A percentile compares a stretch with the other conserved stretches of the same genome.
Conservation (phyloP, 2,888 invertebrate species). For the Julus scandinavius region DNA sequence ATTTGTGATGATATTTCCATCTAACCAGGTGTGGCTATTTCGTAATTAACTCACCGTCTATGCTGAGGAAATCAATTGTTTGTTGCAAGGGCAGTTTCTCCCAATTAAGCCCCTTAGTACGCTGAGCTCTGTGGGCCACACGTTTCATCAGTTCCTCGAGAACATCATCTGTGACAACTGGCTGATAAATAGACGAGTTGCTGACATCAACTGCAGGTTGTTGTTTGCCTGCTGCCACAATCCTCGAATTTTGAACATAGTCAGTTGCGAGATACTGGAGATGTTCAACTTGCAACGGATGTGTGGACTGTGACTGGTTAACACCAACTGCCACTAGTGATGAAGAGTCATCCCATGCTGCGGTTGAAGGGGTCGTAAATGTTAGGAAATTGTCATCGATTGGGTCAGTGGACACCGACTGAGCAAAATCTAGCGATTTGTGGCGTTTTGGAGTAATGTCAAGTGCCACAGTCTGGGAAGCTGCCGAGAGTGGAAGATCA, state of each 20-base stretch:
- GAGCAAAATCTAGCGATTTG: constrained; percentile 52
- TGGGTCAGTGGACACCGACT: not conserved
- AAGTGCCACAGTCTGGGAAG: not conserved
- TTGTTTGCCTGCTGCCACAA: not conserved
- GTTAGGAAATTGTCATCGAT: not conserved
- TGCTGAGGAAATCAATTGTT: constrained; percentile 37
- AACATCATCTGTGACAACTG: constrained; percentile 42
- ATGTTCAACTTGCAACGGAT: not conserved
- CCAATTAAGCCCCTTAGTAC: constrained; percentile 48
- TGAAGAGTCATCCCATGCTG: not conserved
- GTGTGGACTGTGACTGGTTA: not conserved
- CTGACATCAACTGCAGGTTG: constrained; percentile 44
- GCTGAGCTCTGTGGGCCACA: constrained; percentile 37
- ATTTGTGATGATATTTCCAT: not conserved
- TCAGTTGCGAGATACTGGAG: not conserved
- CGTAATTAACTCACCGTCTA: constrained; percentile 9
- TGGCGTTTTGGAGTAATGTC: constrained; percentile 8
- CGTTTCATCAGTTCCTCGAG: constrained; percentile 53
- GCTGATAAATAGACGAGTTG: constrained; percentile 48
- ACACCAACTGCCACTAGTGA: not conserved
- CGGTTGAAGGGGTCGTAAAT: not conserved
- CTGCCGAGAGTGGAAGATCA: constrained; percentile 37
- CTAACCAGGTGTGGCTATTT: not conserved
- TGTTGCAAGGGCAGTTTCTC: constrained; percentile 28
- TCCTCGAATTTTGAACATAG: not conserved